Evolutionary conservation across 2,113 vertebrate genomes (phyloP).

Genomic region (Perca fluviatilis): DNA sequence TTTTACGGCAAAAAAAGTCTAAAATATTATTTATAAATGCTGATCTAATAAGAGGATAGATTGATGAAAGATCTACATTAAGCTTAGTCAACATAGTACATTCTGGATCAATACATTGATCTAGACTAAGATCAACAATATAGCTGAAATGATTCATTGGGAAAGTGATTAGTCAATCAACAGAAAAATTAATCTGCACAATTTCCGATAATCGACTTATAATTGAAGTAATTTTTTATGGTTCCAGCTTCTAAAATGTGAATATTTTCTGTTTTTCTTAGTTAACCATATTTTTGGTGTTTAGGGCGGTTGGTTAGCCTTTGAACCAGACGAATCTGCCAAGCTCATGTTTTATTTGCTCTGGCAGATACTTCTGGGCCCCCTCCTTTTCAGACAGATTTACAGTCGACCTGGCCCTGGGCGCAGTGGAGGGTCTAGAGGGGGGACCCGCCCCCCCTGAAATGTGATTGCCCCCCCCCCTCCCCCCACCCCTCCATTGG

Average conservation of each 20-base stretch:
- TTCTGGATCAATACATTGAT: conserved; percentile 10
- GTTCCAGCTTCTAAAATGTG: background rate
- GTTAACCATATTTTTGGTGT: background rate
- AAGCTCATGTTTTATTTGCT: no score
- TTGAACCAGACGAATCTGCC: no score
- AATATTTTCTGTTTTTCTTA: background rate
- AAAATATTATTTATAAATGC: conserved; percentile 17
- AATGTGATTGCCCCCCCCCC: no score
- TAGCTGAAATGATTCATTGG: conserved; percentile 16
- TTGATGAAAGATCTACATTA: conserved; percentile 23
- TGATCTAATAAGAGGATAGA: background rate
- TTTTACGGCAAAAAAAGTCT: background rate
- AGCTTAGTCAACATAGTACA: conserved; percentile 3
- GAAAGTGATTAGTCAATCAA: background rate
- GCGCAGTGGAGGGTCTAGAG: no score
- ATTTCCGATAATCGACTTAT: background rate
- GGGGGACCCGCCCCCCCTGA: no score
- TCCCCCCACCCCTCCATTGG: no score
- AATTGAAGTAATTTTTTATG: background rate
- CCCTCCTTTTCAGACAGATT: no score
- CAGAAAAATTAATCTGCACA: background rate
- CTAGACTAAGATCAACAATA: conserved; percentile 14
- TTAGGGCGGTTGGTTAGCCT: background rate
- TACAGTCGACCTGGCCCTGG: no score
- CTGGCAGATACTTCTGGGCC: no score